Evolutionary conservation across 2,113 vertebrate genomes (phyloP), one percentile per base, ranked within the genome.

Genomic region (Ailuropoda melanoleuca): DNA sequence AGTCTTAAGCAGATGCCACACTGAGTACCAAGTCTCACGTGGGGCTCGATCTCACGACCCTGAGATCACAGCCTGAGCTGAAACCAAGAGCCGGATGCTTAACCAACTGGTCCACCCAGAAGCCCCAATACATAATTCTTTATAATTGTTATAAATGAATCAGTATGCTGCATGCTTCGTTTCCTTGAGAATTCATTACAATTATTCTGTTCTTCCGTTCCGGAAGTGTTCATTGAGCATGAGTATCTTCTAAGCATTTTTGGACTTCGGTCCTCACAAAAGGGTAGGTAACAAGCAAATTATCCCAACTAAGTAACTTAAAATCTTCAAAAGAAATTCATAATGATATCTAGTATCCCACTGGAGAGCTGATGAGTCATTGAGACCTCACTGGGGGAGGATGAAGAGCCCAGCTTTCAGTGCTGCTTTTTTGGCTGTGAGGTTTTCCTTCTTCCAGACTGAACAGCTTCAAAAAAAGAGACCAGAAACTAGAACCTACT

Each of bases 341-440:
- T 17, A 66, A 66, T 34, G 31, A 18, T 17, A 66, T n/a, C 31
- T 66, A 17, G 15, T 8, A 58, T 34, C n/a, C 2, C 4, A 1
- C 0, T 19, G 56, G 18, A 56, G 19, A n/a, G 23, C 11, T 50
- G 4, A 21, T 8, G 39, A 3, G 21, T 24, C 5, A 10, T 1
- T 17, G n/a, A 43, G 12, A 29, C 7, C 0, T 8, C 18, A 17
- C n/a, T 8, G 4, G 56, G 31, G 14, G 23, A 60, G 29, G 14
- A n/a, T 1, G 1, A 2, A 46, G 4, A 29, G 11, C 1, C 15
- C 13, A 46, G 3, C 8, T 5, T 14, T 10, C 3, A 19, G 4
- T 48, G 86, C 19, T 23, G 0, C 5, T n/a, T 39, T 15, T 75
- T 46, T 29, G 46, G 34, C 5, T 4, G 26, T 11, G 18, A 11